A percentile compares a stretch with the other conserved stretches of the same genome.
Conservation (phyloP, 2,797 vertebrate species). For the Sebastes hubbsi region DNA sequence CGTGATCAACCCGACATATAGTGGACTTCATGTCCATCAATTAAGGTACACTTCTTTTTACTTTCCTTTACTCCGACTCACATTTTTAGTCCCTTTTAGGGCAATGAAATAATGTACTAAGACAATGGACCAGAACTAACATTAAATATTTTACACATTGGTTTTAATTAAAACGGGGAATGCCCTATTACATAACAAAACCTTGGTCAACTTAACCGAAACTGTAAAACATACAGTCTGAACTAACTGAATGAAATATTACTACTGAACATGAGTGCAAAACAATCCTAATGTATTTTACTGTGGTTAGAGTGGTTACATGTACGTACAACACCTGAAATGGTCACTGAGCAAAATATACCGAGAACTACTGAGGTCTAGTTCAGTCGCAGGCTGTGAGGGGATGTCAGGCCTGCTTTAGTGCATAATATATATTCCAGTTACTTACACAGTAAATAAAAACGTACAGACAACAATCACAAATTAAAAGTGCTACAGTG, state of each 20-base stretch:
- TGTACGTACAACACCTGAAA: neutral
- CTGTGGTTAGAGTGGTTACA: neutral
- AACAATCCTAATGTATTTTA: neutral
- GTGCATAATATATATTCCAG: conserved; percentile 49
- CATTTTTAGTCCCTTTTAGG: conserved; percentile 21
- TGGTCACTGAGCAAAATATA: neutral
- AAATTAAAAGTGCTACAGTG: conserved; percentile 72
- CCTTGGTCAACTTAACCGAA: neutral
- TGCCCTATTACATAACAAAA: neutral
- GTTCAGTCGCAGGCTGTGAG: neutral
- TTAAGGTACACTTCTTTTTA: neutral
- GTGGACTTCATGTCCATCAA: neutral
- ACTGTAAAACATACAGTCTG: conserved; percentile 1
- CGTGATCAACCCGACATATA: neutral
- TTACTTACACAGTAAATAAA: conserved; percentile 29
- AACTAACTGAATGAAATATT: neutral
- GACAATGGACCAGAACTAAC: neutral
- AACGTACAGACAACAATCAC: conserved; percentile 18
- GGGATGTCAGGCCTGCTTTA: neutral
- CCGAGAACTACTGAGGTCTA: neutral
- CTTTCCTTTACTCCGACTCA: neutral
- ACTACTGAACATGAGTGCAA: conserved; percentile 7
- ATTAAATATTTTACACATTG: neutral
- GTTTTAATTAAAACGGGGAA: neutral
- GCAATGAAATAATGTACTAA: neutral